Conservation (phyloP, 2,888 invertebrate genomes). For the Melipona beecheii region DNA sequence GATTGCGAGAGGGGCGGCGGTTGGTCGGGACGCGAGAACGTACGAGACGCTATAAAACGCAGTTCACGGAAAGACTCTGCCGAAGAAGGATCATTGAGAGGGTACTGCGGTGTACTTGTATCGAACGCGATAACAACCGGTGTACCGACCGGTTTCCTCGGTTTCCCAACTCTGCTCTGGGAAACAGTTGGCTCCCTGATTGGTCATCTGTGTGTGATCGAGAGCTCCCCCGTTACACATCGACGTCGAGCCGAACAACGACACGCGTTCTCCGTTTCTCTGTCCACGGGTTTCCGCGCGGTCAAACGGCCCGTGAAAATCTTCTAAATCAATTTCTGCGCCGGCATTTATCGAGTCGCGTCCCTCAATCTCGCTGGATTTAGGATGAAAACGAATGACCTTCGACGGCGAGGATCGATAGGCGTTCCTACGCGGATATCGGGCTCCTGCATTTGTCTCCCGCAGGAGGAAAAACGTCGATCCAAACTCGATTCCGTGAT, state of each 20-base stretch:
- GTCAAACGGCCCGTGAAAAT: slow-evolving; percentile 71
- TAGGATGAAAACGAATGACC: slow-evolving; percentile 65
- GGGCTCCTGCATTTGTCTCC: slow-evolving; percentile 54
- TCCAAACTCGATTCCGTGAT: slow-evolving; percentile 46
- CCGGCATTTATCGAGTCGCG: slow-evolving; percentile 66
- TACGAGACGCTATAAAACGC: slow-evolving; percentile 31
- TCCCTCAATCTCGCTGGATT: slow-evolving; percentile 66
- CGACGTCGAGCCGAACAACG: slow-evolving; percentile 67
- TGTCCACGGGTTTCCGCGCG: slow-evolving; percentile 35
- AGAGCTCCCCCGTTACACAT: slow-evolving; percentile 73
- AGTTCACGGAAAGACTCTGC: slow-evolving; percentile 39
- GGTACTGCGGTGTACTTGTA: background rate
- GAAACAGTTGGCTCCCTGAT: slow-evolving; percentile 77
- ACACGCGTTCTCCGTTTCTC: slow-evolving; percentile 55
- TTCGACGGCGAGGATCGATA: slow-evolving; percentile 57
- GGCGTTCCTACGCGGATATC: slow-evolving; percentile 47
- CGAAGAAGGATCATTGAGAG: slow-evolving; percentile 27
- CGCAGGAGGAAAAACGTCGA: slow-evolving; percentile 19
- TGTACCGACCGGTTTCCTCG: slow-evolving; percentile 38
- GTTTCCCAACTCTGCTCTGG: slow-evolving; percentile 37
- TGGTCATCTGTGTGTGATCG: slow-evolving; percentile 79
- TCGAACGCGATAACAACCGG: slow-evolving; percentile 31
- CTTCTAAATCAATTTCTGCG: slow-evolving; percentile 73
- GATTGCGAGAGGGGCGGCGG: background rate
- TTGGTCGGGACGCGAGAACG: slow-evolving; percentile 5